Evolutionary conservation across 2,888 invertebrate species (phyloP).

Genomic region (Nycteola revayana): DNA sequence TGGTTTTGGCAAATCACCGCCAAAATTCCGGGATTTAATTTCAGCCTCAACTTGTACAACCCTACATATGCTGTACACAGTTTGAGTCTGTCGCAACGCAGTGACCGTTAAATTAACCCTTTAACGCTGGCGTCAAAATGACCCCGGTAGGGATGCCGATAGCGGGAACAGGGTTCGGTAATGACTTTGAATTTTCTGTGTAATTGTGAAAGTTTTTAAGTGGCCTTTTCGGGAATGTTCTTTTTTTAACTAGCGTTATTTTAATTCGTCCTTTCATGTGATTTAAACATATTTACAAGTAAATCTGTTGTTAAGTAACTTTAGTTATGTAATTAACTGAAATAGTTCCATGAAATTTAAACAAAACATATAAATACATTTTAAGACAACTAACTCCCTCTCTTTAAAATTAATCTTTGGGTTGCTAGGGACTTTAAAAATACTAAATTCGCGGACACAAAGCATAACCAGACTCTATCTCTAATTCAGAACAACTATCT

Average conservation of each 20-base stretch:
- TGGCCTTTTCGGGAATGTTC: not conserved
- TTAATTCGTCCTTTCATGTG: too few species aligned
- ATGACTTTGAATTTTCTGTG: constrained; percentile 25
- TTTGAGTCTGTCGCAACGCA: constrained; percentile 35
- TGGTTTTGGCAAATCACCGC: not conserved
- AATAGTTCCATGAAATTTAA: too few species aligned
- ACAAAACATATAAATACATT: too few species aligned
- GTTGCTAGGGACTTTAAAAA: too few species aligned
- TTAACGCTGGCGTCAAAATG: constrained; percentile 50
- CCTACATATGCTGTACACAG: constrained; percentile 24
- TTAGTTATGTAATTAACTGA: too few species aligned
- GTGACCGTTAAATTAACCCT: constrained; percentile 66
- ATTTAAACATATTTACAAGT: too few species aligned
- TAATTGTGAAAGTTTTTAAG: constrained; percentile 20
- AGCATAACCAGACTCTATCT: too few species aligned
- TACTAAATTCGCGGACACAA: too few species aligned
- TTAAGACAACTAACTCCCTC: too few species aligned
- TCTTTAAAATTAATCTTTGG: too few species aligned
- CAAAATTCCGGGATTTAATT: constrained; percentile 22
- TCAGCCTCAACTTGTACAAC: constrained; percentile 21
- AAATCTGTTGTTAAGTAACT: too few species aligned
- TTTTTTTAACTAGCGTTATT: not conserved
- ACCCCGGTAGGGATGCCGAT: constrained; percentile 36
- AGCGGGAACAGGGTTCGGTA: constrained; percentile 28
- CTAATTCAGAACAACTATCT: too few species aligned